phyloP scores from a whole-genome alignment of 2,113 vertebrate genomes.

The Fregata magnificens region DNA sequence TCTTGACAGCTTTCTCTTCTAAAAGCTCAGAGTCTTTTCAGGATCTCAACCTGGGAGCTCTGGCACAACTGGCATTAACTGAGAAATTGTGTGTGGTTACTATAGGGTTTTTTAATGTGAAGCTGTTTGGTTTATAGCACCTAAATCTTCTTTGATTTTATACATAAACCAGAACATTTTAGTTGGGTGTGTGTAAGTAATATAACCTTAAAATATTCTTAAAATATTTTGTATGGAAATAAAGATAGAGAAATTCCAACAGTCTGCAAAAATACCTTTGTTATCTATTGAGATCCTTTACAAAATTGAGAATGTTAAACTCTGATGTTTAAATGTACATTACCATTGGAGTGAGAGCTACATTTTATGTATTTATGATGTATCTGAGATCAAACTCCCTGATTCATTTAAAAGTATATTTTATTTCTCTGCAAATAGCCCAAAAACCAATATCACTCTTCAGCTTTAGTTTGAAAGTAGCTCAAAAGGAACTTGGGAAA shows the following conservation, averaged over 20 bases:
- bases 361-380: neutral
- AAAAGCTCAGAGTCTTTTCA: neutral
- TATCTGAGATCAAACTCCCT: neutral
- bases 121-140: neutral
- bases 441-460: neutral
- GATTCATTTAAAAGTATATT: neutral
- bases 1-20: constrained; percentile 5
- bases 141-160: neutral
- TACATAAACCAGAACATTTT: neutral
- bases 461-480: neutral
- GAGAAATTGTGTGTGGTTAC: neutral
- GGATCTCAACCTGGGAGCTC: neutral
- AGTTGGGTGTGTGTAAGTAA: neutral
- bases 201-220: neutral
- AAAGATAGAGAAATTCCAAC: neutral
- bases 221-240: neutral
- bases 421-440: neutral
- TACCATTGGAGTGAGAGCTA: neutral
- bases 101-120: neutral
- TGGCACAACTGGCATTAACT: neutral
- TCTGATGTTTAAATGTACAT: neutral
- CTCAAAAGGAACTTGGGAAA: neutral
- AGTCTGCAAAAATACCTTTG: neutral
- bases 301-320: neutral
- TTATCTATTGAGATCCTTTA: neutral